Percentiles rank a stretch among this genome's conserved stretches.
These are phyloP conservation scores for Timandra comae DNA, from an alignment of 2,888 invertebrate genomes.

Conservation along the genomic window DNA sequence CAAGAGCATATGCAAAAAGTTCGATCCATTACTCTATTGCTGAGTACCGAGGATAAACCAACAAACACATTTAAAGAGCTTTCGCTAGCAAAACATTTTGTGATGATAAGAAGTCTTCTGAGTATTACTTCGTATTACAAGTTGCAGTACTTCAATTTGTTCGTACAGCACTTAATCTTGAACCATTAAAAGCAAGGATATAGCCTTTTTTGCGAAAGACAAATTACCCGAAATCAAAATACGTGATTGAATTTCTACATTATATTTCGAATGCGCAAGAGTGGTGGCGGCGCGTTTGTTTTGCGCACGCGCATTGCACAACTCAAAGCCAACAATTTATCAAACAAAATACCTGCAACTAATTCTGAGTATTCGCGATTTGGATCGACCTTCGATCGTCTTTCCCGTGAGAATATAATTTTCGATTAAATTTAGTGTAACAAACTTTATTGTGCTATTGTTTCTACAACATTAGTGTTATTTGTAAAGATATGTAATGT, in stretches of 20 bases:
- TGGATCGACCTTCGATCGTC: constrained; percentile 29
- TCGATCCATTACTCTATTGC: too few relatives aligned
- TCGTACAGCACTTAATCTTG: too few relatives aligned
- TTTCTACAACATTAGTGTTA: constrained; percentile 22
- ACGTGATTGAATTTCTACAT: constrained; percentile 50
- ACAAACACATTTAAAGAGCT: too few relatives aligned
- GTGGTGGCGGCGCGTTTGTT: constrained; percentile 27
- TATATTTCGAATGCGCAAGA: constrained; percentile 31
- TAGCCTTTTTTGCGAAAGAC: constrained; percentile 5
- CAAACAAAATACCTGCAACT: constrained; percentile 37
- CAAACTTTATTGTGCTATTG: constrained; percentile 29
- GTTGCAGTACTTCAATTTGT: too few relatives aligned
- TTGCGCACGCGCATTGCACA: constrained; percentile 38
- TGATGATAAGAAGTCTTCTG: too few relatives aligned
- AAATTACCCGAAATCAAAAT: constrained; percentile 32
- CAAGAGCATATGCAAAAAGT: too few relatives aligned
- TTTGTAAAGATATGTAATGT: constrained; percentile 40
- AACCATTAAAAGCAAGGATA: too few relatives aligned
- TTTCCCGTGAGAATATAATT: constrained; percentile 43
- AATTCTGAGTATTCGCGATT: constrained; percentile 18
- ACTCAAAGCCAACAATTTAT: constrained; percentile 40
- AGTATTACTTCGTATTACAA: too few relatives aligned
- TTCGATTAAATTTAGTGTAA: constrained; percentile 19
- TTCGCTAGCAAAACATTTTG: too few relatives aligned
- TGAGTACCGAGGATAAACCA: too few relatives aligned